These are phyloP conservation scores for Ctenoplectra terminalis DNA, from an alignment of 1,140 invertebrate species.

Conservation along the genomic window DNA sequence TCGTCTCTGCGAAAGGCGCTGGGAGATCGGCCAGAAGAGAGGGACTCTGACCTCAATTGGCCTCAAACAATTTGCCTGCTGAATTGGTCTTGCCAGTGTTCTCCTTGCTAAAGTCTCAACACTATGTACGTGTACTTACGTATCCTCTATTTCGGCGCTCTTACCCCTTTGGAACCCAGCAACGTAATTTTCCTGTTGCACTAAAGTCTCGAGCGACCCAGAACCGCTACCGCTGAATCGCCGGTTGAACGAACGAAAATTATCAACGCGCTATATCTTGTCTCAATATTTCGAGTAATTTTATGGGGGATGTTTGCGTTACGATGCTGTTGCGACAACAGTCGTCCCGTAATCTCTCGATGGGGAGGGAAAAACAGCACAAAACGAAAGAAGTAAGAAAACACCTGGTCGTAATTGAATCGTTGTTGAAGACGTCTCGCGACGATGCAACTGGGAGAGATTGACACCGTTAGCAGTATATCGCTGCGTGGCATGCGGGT, in stretches of 20 bases:
- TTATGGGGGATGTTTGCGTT: too few species aligned
- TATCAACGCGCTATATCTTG: background rate
- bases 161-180: background rate
- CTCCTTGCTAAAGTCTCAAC: background rate
- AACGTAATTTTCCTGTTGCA: background rate
- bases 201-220: background rate
- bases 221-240: background rate
- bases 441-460: constrained; percentile 7
- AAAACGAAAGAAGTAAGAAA: background rate
- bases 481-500: constrained; percentile 26
- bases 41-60: constrained; percentile 56
- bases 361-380: background rate
- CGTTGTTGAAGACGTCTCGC: constrained; percentile 4
- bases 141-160: background rate
- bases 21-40: constrained; percentile 8
- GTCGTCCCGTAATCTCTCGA: background rate
- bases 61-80: constrained; percentile 60
- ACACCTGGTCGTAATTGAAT: constrained; percentile 51
- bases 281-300: too few species aligned
- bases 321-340: too few species aligned
- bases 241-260: background rate
- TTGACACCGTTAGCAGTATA: constrained; percentile 43
- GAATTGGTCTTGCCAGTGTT: constrained; percentile 29
- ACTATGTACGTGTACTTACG: background rate
- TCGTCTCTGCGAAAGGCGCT: background rate